Evolutionary conservation across 2,888 invertebrate genomes (phyloP), one percentile per base, ranked within the genome.

Genomic region (Eumerus sabulonum): DNA sequence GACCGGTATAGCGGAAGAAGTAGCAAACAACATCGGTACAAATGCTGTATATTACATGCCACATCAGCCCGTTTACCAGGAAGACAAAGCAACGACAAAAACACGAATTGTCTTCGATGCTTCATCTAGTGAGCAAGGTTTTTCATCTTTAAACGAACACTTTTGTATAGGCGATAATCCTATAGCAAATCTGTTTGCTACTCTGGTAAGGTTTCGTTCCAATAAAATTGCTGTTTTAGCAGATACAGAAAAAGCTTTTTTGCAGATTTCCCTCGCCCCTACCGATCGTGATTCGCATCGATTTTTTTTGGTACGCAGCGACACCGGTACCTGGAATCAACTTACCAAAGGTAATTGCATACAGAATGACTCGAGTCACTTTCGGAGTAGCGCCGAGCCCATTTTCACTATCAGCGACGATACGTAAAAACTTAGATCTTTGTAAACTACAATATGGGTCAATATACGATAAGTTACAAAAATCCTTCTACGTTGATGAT

Each of bases 201-300:
- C 45, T 9, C 11, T 82, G 11, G 48, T 82, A 54, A 66, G 76
- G 11, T 82, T 81, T 56, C 76, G 74, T 12, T 81, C 73, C 12
- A 76, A 82, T 19, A 70, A 74, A 76, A 76, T 81, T 42, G 82
- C 64, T 0, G 56, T 82, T 11, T 42, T 50, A 13, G 38, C 81
- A 9, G 72, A 82, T 59, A 74, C 76, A 9, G 74, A 82, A 76
- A 82, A 76, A 27, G 82, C 71, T 9, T 82, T 82, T 44, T 48
- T 81, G 14, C 76, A 82, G 38, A 82, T 82, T 56, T 14, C 44
- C 1, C 16, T 82, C 19, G 36, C 72, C 2, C 56, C 76, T 3
- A 47, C 27, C 7, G 81, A 82, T 54, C 74, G 76, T 0, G 67
- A 82, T 19, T 19, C 64, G 2, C 82, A 81, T 47, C 12, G 82